Evolutionary conservation across 2,888 invertebrate genomes (phyloP).

Genomic region (Tortricodes alternella): DNA sequence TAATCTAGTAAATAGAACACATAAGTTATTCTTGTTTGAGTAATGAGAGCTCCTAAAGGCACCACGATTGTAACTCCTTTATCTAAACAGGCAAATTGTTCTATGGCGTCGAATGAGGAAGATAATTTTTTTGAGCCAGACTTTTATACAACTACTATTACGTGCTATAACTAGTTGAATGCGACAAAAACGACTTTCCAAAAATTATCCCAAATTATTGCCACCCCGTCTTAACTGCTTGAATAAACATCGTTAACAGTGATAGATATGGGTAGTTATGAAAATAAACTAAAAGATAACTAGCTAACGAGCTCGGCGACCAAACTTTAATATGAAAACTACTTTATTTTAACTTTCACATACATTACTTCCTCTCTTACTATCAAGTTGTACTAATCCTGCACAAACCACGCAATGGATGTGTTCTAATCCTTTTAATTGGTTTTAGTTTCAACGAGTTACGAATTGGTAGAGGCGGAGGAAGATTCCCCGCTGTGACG

Average conservation of each 20-base stretch:
- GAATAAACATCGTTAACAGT: constrained; percentile 83
- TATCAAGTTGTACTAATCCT: neutral
- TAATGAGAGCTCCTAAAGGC: too few relatives aligned
- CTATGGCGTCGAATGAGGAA: too few relatives aligned
- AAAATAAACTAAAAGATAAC: constrained; percentile 77
- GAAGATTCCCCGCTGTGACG: constrained; percentile 78
- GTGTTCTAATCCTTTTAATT: neutral
- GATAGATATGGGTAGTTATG: constrained; percentile 81
- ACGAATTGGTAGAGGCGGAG: constrained; percentile 52
- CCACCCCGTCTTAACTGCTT: constrained; percentile 62
- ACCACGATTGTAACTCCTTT: too few relatives aligned
- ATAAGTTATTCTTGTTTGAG: too few relatives aligned
- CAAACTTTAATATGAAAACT: constrained; percentile 35
- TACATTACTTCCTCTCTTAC: constrained; percentile 44
- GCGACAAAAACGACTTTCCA: too few relatives aligned
- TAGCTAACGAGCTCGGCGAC: constrained; percentile 68
- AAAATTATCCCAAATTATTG: constrained; percentile 39
- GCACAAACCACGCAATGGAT: constrained; percentile 43
- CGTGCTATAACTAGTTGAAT: too few relatives aligned
- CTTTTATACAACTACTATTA: neutral
- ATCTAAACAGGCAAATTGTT: too few relatives aligned
- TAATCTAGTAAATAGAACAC: too few relatives aligned
- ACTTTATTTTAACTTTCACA: neutral
- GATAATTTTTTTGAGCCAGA: too few relatives aligned
- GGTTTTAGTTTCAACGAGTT: constrained; percentile 38